phyloP scores from a whole-genome alignment of 2,888 invertebrate genomes.

The Eurois occulta region DNA sequence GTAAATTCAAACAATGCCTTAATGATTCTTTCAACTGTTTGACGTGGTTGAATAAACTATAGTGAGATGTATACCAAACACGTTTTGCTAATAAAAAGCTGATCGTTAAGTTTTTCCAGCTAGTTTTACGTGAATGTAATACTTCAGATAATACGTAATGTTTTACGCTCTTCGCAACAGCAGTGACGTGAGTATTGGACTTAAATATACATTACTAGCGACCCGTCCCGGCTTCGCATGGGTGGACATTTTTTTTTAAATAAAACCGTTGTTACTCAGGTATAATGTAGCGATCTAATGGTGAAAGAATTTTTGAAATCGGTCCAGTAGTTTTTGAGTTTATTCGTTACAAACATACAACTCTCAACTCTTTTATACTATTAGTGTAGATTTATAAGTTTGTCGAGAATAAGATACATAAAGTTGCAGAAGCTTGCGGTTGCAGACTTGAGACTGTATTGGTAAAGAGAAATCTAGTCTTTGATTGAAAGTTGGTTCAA shows the following conservation, averaged over 20 bases:
- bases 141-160: constrained; percentile 52
- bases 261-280: too few relatives aligned
- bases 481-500: constrained; percentile 37
- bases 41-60: constrained; percentile 41
- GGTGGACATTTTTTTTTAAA: too few relatives aligned
- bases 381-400: constrained; percentile 23
- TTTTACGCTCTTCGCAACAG: constrained; percentile 40
- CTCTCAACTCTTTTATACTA: too few relatives aligned
- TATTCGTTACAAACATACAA: too few relatives aligned
- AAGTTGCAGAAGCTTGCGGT: constrained; percentile 38
- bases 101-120: constrained; percentile 53
- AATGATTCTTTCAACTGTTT: constrained; percentile 9
- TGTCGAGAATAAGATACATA: constrained; percentile 11
- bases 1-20: constrained; percentile 6
- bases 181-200: constrained; percentile 35
- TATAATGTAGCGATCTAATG: too few relatives aligned
- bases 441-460: constrained; percentile 10
- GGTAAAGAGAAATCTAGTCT: constrained; percentile 42
- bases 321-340: too few relatives aligned
- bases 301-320: too few relatives aligned
- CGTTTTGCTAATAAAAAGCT: constrained; percentile 58
- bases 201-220: constrained; percentile 10
- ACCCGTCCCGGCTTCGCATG: too few relatives aligned
- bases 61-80: constrained; percentile 55
- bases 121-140: constrained; percentile 58